Evolutionary conservation across 2,113 vertebrate species (phyloP).

Genomic region (Desmodus rotundus): DNA sequence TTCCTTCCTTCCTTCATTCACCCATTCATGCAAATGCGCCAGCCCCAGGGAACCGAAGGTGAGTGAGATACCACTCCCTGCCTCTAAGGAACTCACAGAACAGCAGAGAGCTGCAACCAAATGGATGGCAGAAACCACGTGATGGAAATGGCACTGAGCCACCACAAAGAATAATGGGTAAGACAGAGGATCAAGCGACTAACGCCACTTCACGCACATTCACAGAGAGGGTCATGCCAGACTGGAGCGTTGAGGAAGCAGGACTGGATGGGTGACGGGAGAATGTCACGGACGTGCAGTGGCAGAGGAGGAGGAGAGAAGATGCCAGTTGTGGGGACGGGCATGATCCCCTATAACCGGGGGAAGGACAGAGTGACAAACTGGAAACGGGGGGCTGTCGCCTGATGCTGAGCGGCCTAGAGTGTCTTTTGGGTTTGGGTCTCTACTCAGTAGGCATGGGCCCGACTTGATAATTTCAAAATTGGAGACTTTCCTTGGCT

Average conservation of each 20-base stretch:
- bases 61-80: not conserved
- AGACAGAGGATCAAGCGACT: accelerated
- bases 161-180: not conserved
- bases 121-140: accelerated
- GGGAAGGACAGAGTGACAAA: accelerated
- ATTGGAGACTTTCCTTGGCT: not conserved
- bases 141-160: not conserved
- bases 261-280: not conserved
- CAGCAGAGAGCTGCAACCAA: too few species aligned
- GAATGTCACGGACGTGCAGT: accelerated
- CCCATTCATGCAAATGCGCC: not conserved
- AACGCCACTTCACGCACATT: too few species aligned
- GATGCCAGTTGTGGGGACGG: not conserved
- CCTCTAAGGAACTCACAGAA: not conserved
- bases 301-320: not conserved
- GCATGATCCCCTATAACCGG: accelerated
- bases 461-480: not conserved
- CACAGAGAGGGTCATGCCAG: accelerated
- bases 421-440: not conserved
- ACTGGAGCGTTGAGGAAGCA: accelerated
- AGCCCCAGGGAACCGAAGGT: not conserved
- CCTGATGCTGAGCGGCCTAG: not conserved
- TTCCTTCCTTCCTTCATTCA: not conserved
- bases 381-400: too few species aligned
- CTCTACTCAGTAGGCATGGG: not conserved